Base-by-base conservation (phyloP, 23 tunicate genomes). In the Ciona savignyi region DNA sequence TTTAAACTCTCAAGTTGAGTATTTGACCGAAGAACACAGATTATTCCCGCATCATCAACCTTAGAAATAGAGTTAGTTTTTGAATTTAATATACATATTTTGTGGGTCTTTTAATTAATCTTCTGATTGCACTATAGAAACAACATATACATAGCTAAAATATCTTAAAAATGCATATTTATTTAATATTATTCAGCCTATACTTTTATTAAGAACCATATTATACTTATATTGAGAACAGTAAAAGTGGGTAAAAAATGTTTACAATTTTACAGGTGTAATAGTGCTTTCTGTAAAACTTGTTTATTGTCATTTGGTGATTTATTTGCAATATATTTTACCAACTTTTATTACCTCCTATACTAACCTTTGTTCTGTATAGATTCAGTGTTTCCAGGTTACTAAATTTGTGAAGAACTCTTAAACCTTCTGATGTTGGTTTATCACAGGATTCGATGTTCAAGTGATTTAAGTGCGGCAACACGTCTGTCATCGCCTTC, bases 21-120 rank as follows among this genome's bases (percentile, higher is more conserved):
- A 66, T 91, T 91, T 3, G 84, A 72, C 27, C 72, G 91, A 23
- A 80, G 62, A 29, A 80, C 76, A 66, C 83, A 75, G 25, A 84
- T 80, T 20, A 91, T 78, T 32, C 86, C 97, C 34, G 91, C 97
- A 76, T 91, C 97, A 67, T 84, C 91, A 28, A 91, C 86, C 97
- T 91, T 30, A 0, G 4, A 0, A n/a, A n/a, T n/a, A n/a, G n/a
- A n/a, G n/a, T n/a, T n/a, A n/a, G n/a, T n/a, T n/a, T n/a, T n/a
- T n/a, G n/a, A n/a, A n/a, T n/a, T n/a, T n/a, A n/a, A n/a, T n/a
- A n/a, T n/a, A n/a, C n/a, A n/a, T n/a, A n/a, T n/a, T n/a, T n/a
- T n/a, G n/a, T n/a, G n/a, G n/a, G n/a, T n/a, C n/a, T n/a, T n/a
- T n/a, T n/a, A n/a, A n/a, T n/a, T n/a, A n/a, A n/a, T n/a, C n/a